These are phyloP conservation scores for Pteronura brasiliensis DNA, from an alignment of 2,113 vertebrate genomes.

Conservation along the genomic window DNA sequence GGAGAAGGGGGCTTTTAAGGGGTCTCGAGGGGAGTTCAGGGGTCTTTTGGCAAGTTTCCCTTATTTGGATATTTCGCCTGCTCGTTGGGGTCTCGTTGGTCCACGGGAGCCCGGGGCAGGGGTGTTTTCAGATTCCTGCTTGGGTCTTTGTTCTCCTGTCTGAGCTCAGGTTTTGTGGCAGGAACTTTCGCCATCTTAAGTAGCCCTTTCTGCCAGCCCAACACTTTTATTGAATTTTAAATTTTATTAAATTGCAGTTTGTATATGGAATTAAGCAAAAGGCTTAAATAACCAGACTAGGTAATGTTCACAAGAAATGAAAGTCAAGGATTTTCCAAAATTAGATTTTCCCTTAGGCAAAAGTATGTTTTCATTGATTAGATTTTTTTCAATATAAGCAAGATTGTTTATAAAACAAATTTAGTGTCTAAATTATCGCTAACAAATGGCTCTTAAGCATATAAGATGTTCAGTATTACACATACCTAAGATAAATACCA, in stretches of 20 bases:
- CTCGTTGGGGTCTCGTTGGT: no score
- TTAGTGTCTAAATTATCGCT: neutral
- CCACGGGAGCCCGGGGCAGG: no score
- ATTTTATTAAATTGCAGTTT: neutral
- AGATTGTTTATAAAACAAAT: neutral
- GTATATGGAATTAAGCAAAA: conserved; percentile 9
- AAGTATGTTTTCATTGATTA: neutral
- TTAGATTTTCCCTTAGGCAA: neutral
- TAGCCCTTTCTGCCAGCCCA: no score
- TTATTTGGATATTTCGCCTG: no score
- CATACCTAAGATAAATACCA: neutral
- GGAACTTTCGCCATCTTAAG: no score
- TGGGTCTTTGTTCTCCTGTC: no score
- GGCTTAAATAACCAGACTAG: neutral
- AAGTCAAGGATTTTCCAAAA: conserved; percentile 26
- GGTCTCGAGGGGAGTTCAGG: no score
- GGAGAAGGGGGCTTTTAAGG: no score
- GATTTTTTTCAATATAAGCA: neutral
- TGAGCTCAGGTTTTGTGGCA: no score
- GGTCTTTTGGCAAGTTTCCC: no score
- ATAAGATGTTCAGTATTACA: neutral
- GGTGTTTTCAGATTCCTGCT: no score
- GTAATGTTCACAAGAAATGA: neutral
- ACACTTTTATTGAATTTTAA: neutral
- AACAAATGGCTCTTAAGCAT: neutral